Conservation (phyloP, 1,140 invertebrate species). For the Cyphomyrmex costatus region DNA sequence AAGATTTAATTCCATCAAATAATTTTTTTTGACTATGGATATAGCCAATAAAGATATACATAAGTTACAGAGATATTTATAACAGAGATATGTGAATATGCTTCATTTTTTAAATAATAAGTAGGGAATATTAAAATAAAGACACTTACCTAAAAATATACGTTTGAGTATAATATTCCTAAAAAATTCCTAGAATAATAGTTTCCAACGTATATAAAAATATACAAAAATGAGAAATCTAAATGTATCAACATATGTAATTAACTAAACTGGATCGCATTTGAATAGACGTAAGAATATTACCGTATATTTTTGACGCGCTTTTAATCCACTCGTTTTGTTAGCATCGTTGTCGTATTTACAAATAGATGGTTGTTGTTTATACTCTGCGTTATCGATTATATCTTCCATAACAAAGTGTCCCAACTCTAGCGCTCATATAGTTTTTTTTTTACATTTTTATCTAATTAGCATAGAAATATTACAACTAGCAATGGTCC, state of each 20-base stretch:
- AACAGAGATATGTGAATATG: neutral
- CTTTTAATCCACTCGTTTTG: slow-evolving; percentile 14
- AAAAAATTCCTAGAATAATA: neutral
- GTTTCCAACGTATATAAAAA: neutral
- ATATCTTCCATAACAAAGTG: slow-evolving; percentile 42
- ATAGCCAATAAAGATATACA: neutral
- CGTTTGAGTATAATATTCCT: neutral
- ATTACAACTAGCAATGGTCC: neutral
- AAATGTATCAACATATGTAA: neutral
- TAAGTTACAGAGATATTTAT: too few species aligned
- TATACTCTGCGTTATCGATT: slow-evolving; percentile 58
- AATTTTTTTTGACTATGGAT: neutral
- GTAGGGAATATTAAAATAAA: neutral
- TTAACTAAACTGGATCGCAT: neutral
- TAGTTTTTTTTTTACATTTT: slow-evolving; percentile 36
- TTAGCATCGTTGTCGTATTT: slow-evolving; percentile 30
- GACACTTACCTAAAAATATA: neutral
- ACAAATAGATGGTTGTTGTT: slow-evolving; percentile 46
- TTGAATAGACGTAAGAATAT: slow-evolving; percentile 33
- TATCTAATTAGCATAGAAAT: slow-evolving; percentile 23
- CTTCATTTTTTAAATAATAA: neutral
- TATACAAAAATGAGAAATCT: neutral
- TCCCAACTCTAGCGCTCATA: neutral
- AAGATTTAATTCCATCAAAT: neutral
- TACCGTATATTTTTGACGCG: slow-evolving; percentile 6